Percentiles rank a stretch among this genome's conserved stretches.
Conservation (phyloP, 1,140 invertebrate species). For the Heliconius hewitsoni region DNA sequence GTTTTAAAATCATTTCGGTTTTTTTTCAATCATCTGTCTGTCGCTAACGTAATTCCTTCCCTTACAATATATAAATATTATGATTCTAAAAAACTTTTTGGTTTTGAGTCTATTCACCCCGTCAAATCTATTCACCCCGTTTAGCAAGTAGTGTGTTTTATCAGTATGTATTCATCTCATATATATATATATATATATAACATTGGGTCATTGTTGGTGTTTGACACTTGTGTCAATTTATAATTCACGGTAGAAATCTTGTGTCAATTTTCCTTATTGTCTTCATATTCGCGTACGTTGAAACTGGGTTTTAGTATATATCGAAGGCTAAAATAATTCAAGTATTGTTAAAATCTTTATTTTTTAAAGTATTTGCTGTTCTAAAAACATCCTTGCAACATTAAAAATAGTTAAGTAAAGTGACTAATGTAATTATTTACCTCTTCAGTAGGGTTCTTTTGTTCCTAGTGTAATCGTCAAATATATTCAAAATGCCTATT, state of each 20-base stretch:
- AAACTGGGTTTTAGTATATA: neutral
- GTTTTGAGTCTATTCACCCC: no score
- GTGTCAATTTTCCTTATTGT: constrained; percentile 6
- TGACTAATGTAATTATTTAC: constrained; percentile 33
- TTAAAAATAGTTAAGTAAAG: neutral
- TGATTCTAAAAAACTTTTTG: no score
- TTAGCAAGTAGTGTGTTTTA: no score
- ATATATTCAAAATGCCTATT: constrained; percentile 86
- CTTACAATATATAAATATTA: no score
- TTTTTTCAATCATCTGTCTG: no score
- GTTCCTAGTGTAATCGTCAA: constrained; percentile 15
- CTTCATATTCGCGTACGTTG: neutral
- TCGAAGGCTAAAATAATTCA: neutral
- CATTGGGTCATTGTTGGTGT: neutral
- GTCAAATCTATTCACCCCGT: no score
- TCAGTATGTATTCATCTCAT: no score
- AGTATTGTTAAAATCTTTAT: neutral
- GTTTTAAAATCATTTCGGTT: no score
- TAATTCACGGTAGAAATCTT: neutral
- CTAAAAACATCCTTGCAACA: neutral
- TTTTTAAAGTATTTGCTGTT: neutral
- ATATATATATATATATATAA: no score
- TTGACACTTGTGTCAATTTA: constrained; percentile 1
- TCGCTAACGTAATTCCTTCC: no score
- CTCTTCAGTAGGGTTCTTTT: constrained; percentile 36